Evolutionary conservation across 2,888 invertebrate genomes (phyloP), one percentile per base, ranked within the genome.

Genomic region (Idaea biselata): DNA sequence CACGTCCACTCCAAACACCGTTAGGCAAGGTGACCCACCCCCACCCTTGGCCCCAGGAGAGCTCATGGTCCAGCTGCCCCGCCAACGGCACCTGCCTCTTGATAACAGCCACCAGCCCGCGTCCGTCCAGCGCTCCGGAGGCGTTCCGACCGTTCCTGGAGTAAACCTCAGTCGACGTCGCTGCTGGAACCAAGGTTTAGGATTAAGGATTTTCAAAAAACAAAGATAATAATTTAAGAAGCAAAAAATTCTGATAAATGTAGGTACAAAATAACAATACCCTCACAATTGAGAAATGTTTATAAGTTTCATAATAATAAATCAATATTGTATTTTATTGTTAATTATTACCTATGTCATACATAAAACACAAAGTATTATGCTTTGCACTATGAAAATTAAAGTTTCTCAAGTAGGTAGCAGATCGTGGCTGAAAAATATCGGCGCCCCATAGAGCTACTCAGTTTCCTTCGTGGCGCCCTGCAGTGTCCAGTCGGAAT

Each of bases 1-100:
- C 72, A 94, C 94, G 94, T 77, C 94, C 94, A 73, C 94, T 94
- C 94, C 94, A 94, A 1, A 94, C 94, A 8, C 94, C 94, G 65
- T 94, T 94, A 14, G 94, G 94, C 74, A 94, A 79, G 16, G 94
- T 95, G 62, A 95, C 95, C 95, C 95, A 96, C 1, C 96, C 96
- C 95, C 95, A 95, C 58, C 96, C 96, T 74, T 96, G 95, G 5
- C 96, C 96, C 96, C 96, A 96, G 72, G 93, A 93, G 75, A 83
- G 93, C 83, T 86, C 93, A 78, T 85, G 94, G 82, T 86, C 94
- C 76, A 91, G 93, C 84, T 94, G 87, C 0, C 93, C 93, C 0
- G 93, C 93, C 57, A 93, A 81, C 0, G 93, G 93, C 31, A 93
- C 92, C 73, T 93, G 93, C 1, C 93, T 75, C 76, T 93, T 93